Base-by-base conservation (phyloP, 2,113 vertebrate genomes). In the Syngnathus scovelli region DNA sequence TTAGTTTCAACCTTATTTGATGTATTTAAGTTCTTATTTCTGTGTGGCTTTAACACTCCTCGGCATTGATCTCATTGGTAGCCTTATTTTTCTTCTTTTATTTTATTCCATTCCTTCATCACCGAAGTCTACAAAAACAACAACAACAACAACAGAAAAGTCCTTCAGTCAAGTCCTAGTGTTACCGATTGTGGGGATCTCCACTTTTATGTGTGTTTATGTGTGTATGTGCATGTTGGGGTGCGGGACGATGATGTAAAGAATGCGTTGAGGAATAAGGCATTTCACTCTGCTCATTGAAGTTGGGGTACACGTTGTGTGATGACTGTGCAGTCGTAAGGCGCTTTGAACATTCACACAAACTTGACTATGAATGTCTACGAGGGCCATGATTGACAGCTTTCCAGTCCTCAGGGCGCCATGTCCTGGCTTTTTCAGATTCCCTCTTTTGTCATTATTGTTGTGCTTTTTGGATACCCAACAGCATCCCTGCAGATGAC, bases 61-160 rank as follows among this genome's bases (percentile, higher is more conserved):
- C 13, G n/a, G 61, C 89, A 90, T 93, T 87, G 87, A 90, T 93
- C 87, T 79, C 91, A 95, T 92, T 92, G 93, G 93, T 94, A 94
- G 94, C 91, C 92, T 95, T 68, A 64, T 77, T 80, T 86, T 81
- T 23, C 27, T 41, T 41, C 12, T 61, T 43, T 41, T 27, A 23
- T n/a, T 81, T 78, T 66, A 21, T 48, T 54, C 82, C 52, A 69
- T 44, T 27, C 70, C 92, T 92, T 92, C 68, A 37, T 63, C 83
- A 86, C 84, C 91, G 89, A 93, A 95, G 94, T 95, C 93, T 90
- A 88, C 86, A 87, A 85, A 89, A 85, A 89, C 87, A 37, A 49
- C n/a, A 54, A 54, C 21, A 51, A 49, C 66, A 61, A 58, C 55
- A 56, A 23, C 16, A 0, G 67, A 13, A 49, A 76, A 27, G 41